Evolutionary conservation across 2,888 invertebrate genomes (phyloP).

Genomic region (Papilio gigon): DNA sequence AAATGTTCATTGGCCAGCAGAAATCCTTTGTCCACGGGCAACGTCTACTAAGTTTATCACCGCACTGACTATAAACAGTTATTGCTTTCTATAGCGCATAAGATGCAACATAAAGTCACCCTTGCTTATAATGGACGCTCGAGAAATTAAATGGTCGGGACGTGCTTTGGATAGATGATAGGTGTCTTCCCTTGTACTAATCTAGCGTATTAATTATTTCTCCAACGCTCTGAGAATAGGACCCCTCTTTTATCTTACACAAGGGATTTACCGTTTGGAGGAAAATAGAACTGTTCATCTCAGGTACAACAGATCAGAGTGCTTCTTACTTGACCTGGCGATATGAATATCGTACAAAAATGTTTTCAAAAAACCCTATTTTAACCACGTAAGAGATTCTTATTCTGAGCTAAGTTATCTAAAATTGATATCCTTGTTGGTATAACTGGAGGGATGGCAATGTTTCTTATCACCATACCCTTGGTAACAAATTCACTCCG

Average conservation of each 20-base stretch:
- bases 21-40: slow-evolving; percentile 69
- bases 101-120: slow-evolving; percentile 63
- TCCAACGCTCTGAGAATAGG: slow-evolving; percentile 25
- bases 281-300: slow-evolving; percentile 11
- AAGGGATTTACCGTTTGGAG: slow-evolving; percentile 27
- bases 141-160: slow-evolving; percentile 61
- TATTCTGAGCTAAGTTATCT: no score
- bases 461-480: no score
- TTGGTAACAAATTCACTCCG: neutral
- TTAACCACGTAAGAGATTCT: no score
- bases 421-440: no score
- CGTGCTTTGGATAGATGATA: slow-evolving; percentile 45
- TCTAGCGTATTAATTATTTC: slow-evolving; percentile 38
- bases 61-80: slow-evolving; percentile 66
- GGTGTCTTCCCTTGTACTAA: slow-evolving; percentile 38
- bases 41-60: slow-evolving; percentile 67
- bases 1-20: slow-evolving; percentile 54
- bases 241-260: slow-evolving; percentile 32
- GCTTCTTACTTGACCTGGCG: neutral
- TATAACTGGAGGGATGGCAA: no score
- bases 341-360: neutral
- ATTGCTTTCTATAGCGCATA: slow-evolving; percentile 63
- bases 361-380: no score
- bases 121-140: slow-evolving; percentile 59
- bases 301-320: slow-evolving; percentile 3